These are phyloP conservation scores for Sebastes iracundus DNA, from an alignment of 2,797 vertebrate species.

Conservation along the genomic window DNA sequence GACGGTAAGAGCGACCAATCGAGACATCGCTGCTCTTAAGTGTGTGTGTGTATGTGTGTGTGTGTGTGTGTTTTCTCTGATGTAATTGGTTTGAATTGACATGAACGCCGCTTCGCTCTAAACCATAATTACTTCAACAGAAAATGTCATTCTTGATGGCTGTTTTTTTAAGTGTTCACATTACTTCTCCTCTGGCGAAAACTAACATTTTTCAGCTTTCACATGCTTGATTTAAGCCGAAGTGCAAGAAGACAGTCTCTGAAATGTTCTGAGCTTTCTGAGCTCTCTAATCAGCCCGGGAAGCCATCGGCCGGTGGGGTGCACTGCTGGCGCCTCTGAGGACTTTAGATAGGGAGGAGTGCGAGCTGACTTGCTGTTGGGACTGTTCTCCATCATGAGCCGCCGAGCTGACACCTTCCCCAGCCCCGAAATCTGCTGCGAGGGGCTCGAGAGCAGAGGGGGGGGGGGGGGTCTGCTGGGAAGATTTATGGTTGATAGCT, in stretches of 20 bases:
- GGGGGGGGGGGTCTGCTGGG: not conserved
- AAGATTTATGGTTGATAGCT: constrained; percentile 58
- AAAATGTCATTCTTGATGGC: constrained; percentile 6
- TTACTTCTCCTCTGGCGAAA: constrained; percentile 14
- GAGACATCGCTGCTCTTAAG: not conserved
- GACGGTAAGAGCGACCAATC: constrained; percentile 63
- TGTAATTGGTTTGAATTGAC: constrained; percentile 30
- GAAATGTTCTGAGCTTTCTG: not conserved
- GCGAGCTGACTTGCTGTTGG: constrained; percentile 54
- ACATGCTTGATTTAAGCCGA: not conserved
- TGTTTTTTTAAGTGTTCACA: constrained; percentile 8
- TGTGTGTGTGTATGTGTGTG: not conserved
- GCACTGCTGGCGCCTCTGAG: constrained; percentile 51
- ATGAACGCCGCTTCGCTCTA: constrained; percentile 3
- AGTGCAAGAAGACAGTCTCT: not conserved
- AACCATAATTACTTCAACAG: constrained; percentile 9
- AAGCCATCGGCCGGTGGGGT: constrained; percentile 3
- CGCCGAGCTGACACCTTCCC: constrained; percentile 55
- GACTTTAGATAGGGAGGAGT: constrained; percentile 64
- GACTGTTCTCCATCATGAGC: constrained; percentile 62
- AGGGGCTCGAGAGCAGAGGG: not conserved
- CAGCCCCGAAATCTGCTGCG: constrained; percentile 24
- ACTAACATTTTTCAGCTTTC: not conserved
- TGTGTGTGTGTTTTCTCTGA: not conserved
- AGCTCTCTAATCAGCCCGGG: constrained; percentile 38